These are phyloP conservation scores for Malacoctenus gilli DNA, from an alignment of 2,797 vertebrate genomes.

Conservation along the genomic window DNA sequence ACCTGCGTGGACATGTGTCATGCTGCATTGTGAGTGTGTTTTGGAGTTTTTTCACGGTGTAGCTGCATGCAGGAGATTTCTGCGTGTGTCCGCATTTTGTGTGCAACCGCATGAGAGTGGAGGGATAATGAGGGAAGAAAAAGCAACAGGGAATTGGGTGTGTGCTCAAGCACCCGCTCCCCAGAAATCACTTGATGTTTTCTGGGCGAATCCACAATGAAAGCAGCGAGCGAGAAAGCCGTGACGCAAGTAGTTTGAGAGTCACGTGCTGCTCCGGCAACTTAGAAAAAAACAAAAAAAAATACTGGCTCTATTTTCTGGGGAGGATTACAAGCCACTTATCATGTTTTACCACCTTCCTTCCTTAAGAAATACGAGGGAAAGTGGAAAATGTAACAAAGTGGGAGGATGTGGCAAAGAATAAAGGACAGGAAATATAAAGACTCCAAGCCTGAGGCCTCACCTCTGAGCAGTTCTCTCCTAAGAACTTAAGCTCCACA, in stretches of 20 bases:
- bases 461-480: slow-evolving; percentile 49
- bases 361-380: slow-evolving; percentile 4
- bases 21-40: slow-evolving; percentile 11
- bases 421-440: slow-evolving; percentile 23
- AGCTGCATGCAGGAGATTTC: no score
- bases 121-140: slow-evolving; percentile 28
- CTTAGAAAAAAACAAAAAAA: slow-evolving; percentile 9
- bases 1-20: background rate
- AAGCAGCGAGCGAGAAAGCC: slow-evolving; percentile 36
- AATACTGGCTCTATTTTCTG: slow-evolving; percentile 16
- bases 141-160: slow-evolving; percentile 36
- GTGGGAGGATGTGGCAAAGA: slow-evolving; percentile 1
- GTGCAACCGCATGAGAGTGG: slow-evolving; percentile 5
- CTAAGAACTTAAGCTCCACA: slow-evolving; percentile 66
- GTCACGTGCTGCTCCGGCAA: slow-evolving; percentile 8
- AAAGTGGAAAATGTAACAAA: slow-evolving; percentile 14
- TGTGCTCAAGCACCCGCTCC: slow-evolving; percentile 19
- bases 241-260: slow-evolving; percentile 39
- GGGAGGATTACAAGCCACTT: slow-evolving; percentile 29
- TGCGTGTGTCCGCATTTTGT: background rate
- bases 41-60: background rate
- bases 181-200: slow-evolving; percentile 42
- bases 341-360: slow-evolving; percentile 21
- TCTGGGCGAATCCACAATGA: slow-evolving; percentile 44
- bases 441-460: slow-evolving; percentile 38